Evolutionary conservation across 2,888 invertebrate species (phyloP).

Genomic region (Digitonthophagus gazella): DNA sequence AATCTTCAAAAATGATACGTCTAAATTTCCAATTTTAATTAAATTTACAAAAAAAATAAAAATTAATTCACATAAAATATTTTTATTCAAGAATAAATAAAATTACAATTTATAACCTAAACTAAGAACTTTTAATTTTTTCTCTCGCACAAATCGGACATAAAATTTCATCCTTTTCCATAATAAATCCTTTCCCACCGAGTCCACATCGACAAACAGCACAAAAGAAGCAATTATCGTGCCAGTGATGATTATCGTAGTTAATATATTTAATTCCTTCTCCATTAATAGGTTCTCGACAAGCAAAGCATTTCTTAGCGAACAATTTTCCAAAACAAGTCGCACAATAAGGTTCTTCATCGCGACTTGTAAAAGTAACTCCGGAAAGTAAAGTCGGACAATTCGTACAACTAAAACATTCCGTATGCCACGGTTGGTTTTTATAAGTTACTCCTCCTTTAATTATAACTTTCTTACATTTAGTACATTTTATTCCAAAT

Average conservation of each 20-base stretch:
- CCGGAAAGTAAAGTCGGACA: constrained; percentile 95
- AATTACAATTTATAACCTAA: too few species aligned
- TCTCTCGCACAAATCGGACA: constrained; percentile 99
- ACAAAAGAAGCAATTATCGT: constrained; percentile 99
- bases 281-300: constrained; percentile 97
- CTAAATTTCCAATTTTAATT: too few species aligned
- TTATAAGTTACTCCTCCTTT: constrained; percentile 99
- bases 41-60: too few species aligned
- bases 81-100: too few species aligned
- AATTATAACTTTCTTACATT: constrained; percentile 79
- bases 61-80: too few species aligned
- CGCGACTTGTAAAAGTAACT: constrained; percentile 96
- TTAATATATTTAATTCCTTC: constrained; percentile 83
- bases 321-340: constrained; percentile 98
- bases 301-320: constrained; percentile 96
- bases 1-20: too few species aligned
- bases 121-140: constrained; percentile 57
- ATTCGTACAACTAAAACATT: constrained; percentile 98
- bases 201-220: constrained; percentile 93
- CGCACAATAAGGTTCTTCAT: constrained; percentile 99
- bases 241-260: constrained; percentile 98
- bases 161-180: constrained; percentile 95
- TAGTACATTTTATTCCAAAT: neutral
- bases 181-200: constrained; percentile 98
- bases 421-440: constrained; percentile 99